Evolutionary conservation across 2,797 vertebrate species (phyloP), one percentile per base, ranked within the genome.

Genomic region (Pagetopsis macropterus): DNA sequence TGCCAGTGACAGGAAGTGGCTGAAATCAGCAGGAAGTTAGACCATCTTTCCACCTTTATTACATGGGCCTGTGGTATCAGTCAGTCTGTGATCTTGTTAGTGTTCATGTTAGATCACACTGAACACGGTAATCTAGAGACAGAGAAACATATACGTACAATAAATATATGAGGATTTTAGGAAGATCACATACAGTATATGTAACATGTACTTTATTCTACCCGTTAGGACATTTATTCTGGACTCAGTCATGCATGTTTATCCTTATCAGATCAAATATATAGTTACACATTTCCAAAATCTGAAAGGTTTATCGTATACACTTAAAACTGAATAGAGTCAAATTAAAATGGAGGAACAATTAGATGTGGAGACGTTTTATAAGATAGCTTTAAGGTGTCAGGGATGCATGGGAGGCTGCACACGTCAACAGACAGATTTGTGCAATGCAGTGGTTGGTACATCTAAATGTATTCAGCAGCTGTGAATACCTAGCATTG

Each of bases 1-100:
- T 56, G 48, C 57, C 77, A 14, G n/a, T 5, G 45, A 57, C 67
- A 80, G 68, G 77, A 85, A 82, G 77, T 75, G 74, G 44, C n/a
- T n/a, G 33, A n/a, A 0, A 69, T 68, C 65, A 62, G 70, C 51
- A 69, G 74, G 77, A 80, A 69, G 68, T 16, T 19, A 59, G 54
- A 65, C 68, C 65, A 73, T 80, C 68, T 80, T 71, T 65, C 33
- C 11, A 9, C 23, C 5, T 51, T 4, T 21, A 16, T 4, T 15
- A 15, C 23, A 2, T 5, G 3, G 9, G 27, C 33, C 11, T 62
- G 50, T 45, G 31, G 41, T 54, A 2, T 59, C 52, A 5, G 44
- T 1, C 17, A 46, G 50, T 3, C 51, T 50, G 61, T 43, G 1
- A 43, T 43, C 56, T 14, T 23, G 40, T 66, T 17, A 5, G 62